Evolutionary conservation across 2,797 vertebrate genomes (phyloP).

Genomic region (Gephyroberyx darwinii): DNA sequence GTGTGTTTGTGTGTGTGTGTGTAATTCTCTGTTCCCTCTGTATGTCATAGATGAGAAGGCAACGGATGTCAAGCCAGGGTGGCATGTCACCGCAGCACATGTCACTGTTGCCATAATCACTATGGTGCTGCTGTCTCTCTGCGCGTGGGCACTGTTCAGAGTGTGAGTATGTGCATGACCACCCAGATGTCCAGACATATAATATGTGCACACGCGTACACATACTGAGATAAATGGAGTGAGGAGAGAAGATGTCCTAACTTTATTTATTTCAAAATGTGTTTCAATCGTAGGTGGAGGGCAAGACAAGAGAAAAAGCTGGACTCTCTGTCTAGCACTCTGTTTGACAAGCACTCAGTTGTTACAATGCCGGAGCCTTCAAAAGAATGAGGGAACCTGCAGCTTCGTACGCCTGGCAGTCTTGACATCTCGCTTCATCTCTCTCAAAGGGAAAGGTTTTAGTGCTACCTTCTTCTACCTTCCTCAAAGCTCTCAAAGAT

Average conservation of each 20-base stretch:
- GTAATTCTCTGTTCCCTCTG: background rate
- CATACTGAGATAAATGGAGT: background rate
- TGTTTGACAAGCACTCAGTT: conserved; percentile 29
- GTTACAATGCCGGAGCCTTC: background rate
- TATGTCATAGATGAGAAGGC: background rate
- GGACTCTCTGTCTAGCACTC: conserved; percentile 16
- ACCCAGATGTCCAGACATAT: background rate
- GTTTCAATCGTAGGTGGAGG: conserved; percentile 37
- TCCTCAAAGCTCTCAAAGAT: background rate
- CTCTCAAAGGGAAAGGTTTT: background rate
- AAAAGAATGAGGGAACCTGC: background rate
- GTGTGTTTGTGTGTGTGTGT: conserved; percentile 19
- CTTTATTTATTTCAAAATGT: background rate
- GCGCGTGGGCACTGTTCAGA: conserved; percentile 37
- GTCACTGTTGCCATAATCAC: conserved; percentile 28
- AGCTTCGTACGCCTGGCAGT: background rate
- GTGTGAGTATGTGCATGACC: conserved; percentile 46
- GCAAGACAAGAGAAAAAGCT: conserved; percentile 37
- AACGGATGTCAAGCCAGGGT: background rate
- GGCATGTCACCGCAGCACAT: conserved; percentile 2
- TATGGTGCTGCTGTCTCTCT: conserved; percentile 42
- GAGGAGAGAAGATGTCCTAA: background rate
- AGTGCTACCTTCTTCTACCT: background rate
- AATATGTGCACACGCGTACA: background rate
- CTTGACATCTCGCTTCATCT: background rate